phyloP scores from a whole-genome alignment of 2,113 vertebrate species.

The Calyptomena viridis region DNA sequence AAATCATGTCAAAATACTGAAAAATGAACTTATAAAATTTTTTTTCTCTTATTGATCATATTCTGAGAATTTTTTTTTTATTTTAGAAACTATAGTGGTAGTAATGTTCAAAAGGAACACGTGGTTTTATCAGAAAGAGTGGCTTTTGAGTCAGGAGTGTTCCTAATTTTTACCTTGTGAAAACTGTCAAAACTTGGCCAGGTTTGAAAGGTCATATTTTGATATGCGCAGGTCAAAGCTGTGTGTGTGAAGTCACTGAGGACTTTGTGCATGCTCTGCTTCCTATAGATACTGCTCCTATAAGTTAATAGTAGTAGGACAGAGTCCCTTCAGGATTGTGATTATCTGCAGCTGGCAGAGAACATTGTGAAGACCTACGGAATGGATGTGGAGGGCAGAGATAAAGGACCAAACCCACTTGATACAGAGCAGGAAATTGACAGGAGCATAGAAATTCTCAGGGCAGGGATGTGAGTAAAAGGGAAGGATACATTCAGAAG shows the following conservation, averaged over 20 bases:
- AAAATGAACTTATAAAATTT: neutral
- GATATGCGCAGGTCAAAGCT: neutral
- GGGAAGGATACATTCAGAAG: neutral
- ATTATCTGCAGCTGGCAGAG: neutral
- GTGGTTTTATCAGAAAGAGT: neutral
- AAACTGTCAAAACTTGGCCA: neutral
- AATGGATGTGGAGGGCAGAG: neutral
- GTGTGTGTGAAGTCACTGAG: neutral
- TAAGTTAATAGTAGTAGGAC: neutral
- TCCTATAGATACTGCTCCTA: neutral
- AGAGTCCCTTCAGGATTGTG: neutral
- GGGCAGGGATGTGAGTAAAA: neutral
- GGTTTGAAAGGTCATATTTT: neutral
- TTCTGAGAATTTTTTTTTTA: neutral
- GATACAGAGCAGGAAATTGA: neutral
- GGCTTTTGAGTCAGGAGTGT: neutral
- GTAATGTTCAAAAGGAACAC: neutral
- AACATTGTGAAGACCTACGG: neutral
- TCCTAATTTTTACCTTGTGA: neutral
- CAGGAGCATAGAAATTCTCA: neutral
- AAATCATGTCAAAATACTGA: neutral
- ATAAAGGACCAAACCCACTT: neutral
- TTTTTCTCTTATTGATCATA: neutral
- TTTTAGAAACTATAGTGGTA: neutral
- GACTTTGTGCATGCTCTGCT: neutral